These are phyloP conservation scores for Endomychus coccineus DNA, from an alignment of 2,888 invertebrate species.

Conservation along the genomic window DNA sequence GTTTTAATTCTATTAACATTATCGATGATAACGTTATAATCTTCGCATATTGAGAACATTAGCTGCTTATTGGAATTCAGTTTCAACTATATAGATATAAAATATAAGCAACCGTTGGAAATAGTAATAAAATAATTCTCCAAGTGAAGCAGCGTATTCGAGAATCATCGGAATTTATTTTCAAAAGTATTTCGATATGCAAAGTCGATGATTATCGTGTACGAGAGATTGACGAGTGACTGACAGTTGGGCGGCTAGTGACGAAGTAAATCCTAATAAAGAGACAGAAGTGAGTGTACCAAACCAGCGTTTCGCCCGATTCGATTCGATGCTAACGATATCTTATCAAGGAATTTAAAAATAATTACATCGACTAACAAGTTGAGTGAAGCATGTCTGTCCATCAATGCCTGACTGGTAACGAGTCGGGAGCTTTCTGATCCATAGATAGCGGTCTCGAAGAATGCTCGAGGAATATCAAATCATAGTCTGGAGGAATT, in stretches of 20 bases:
- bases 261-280: constrained; percentile 34
- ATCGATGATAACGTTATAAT: too few species aligned
- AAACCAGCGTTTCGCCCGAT: constrained; percentile 29
- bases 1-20: too few species aligned
- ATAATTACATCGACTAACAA: constrained; percentile 39
- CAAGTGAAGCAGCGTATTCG: too few species aligned
- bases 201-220: constrained; percentile 21
- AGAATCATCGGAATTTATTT: too few species aligned
- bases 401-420: constrained; percentile 35
- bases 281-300: constrained; percentile 24
- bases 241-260: constrained; percentile 24
- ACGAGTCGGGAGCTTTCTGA: constrained; percentile 29
- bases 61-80: too few species aligned
- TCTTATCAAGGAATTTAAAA: constrained; percentile 42
- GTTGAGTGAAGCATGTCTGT: constrained; percentile 36
- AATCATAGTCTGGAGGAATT: constrained; percentile 28
- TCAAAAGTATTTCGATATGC: too few species aligned
- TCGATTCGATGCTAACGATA: constrained; percentile 37
- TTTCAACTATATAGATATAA: too few species aligned
- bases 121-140: too few species aligned
- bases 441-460: constrained; percentile 26
- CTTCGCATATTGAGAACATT: too few species aligned
- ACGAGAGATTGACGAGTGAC: constrained; percentile 22
- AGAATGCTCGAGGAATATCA: constrained; percentile 31
- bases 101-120: too few species aligned